Base-by-base conservation (phyloP, 2,888 invertebrate species). In the Bombylius discolor region DNA sequence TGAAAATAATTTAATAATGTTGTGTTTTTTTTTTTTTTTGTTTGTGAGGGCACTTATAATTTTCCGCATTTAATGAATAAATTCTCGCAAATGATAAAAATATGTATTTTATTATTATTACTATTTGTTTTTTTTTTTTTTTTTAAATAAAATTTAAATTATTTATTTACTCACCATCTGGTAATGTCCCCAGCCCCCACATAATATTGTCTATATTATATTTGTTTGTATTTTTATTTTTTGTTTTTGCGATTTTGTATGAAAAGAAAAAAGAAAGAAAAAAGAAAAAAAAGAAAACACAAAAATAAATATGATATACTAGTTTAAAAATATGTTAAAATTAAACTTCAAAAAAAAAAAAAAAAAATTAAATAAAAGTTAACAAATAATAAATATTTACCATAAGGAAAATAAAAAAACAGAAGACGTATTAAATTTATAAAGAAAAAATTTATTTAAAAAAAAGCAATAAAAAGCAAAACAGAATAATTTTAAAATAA, bases 101-200 rank as follows among this genome's bases (percentile, higher is more conserved):
- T 23, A 11, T 23, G 12, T 31, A 7, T 31, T 32, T 47, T 31
- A 4, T 47, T n/a, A 31, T 7, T 47, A 12, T n/a, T n/a, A n/a
- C n/a, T n/a, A n/a, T n/a, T n/a, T n/a, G 13, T 34, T 48, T 48
- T 8, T 34, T 34, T 34, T 33, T 45, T 45, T 45, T 45, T 14
- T 45, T 14, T n/a, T 45, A 13, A 44, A 44, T 5, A 44, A 44
- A 44, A 44, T 4, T 39, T 39, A 39, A n/a, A 13, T 13, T 44
- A 13, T 44, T 12, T 44, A 11, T 58, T 39, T 64, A 87, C 90
- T 89, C 82, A 93, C 93, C 92, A 83, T 93, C 93, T 80, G 92
- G 92, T 82, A 93, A 87, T 82, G 91, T 90, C 84, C 92, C 93
- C 86, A 93, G 86, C 80, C 92, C 92, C 93, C 93, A 93, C 91